Percentiles rank a stretch among this genome's conserved stretches.
These are phyloP conservation scores for Rhinopithecus roxellana DNA, from an alignment of 2,113 vertebrate genomes.

Conservation along the genomic window DNA sequence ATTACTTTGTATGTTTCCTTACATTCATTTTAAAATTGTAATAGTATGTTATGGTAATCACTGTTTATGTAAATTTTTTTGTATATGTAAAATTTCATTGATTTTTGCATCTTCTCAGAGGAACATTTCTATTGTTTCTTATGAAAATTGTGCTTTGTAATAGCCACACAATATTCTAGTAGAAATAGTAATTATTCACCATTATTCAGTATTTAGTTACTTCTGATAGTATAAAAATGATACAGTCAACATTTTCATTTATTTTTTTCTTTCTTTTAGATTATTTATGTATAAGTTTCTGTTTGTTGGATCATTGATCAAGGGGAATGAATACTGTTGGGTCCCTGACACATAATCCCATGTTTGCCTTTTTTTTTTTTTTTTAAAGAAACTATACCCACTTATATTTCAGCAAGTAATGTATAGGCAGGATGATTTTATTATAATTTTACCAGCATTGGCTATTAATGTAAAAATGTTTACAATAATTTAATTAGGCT, in stretches of 20 bases:
- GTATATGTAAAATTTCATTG: not conserved
- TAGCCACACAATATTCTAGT: not conserved
- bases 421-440: not conserved
- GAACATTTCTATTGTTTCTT: conserved; percentile 36
- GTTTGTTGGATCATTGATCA: conserved; percentile 17
- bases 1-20: conserved; percentile 43
- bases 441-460: not conserved
- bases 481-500: conserved; percentile 9
- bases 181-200: not conserved
- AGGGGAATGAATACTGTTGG: not conserved
- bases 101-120: not conserved
- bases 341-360: not conserved
- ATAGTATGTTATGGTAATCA: not conserved
- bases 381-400: not conserved
- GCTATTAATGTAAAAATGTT: not conserved
- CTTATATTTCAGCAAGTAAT: not conserved
- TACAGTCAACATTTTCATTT: not conserved
- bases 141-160: not conserved
- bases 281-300: not conserved
- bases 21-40: conserved; percentile 35
- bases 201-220: conserved; percentile 20
- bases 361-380: not conserved
- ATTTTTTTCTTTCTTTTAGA: not conserved
- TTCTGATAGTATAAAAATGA: not conserved
- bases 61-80: not conserved